A percentile compares a stretch with the other conserved stretches of the same genome.
phyloP scores from a whole-genome alignment of 2,797 vertebrate genomes.

The Lateolabrax maculatus region DNA sequence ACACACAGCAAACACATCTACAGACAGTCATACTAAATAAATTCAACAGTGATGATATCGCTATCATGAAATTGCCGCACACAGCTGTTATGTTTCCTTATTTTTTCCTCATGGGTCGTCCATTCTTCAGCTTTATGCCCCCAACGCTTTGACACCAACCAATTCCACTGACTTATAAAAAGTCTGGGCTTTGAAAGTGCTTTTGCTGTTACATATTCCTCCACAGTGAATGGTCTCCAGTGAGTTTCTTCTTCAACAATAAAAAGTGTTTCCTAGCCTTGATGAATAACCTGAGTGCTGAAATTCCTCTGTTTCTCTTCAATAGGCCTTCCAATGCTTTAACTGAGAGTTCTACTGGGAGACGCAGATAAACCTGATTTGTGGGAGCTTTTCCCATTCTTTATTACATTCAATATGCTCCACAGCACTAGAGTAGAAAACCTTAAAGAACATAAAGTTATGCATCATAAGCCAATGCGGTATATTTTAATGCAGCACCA shows the following conservation, averaged over 20 bases:
- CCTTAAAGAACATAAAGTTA: constrained; percentile 42
- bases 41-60: constrained; percentile 27
- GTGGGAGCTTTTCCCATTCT: constrained; percentile 54
- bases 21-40: constrained; percentile 14
- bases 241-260: constrained; percentile 61
- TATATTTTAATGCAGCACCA: constrained; percentile 37
- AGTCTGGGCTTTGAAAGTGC: constrained; percentile 33
- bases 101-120: constrained; percentile 34
- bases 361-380: constrained; percentile 70
- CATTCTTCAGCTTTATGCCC: constrained; percentile 33
- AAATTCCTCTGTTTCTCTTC: constrained; percentile 59
- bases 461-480: constrained; percentile 49
- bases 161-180: constrained; percentile 55
- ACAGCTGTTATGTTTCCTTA: constrained; percentile 30
- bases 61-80: constrained; percentile 21
- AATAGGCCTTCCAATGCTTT: constrained; percentile 27
- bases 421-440: constrained; percentile 28
- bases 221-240: constrained; percentile 46
- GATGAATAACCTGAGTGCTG: constrained; percentile 65
- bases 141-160: constrained; percentile 46
- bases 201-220: constrained; percentile 61
- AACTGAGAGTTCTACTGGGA: constrained; percentile 56
- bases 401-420: constrained; percentile 62
- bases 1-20: constrained; percentile 14
- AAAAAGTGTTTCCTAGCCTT: constrained; percentile 69